These are phyloP conservation scores for Holothuria glaberrima DNA, from an alignment of 35 echinoderm and acorn worm species.

Conservation along the genomic window DNA sequence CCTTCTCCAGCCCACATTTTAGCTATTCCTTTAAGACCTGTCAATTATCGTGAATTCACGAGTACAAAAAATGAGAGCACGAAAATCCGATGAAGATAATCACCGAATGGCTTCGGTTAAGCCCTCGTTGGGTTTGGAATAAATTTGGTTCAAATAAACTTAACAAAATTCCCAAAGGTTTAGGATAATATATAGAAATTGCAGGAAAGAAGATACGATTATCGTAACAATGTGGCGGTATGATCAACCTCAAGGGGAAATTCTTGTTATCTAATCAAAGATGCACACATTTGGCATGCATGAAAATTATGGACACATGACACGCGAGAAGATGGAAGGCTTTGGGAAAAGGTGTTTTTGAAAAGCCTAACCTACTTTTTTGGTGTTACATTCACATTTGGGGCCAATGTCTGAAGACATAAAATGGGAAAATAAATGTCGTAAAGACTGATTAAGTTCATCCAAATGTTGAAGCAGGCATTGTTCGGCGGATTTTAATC, in stretches of 20 bases:
- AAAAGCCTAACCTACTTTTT: constrained; percentile 7
- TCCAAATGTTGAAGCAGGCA: too few species aligned
- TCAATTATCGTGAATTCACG: too few species aligned
- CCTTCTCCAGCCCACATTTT: too few species aligned
- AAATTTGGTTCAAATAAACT: constrained; percentile 41
- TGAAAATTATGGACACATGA: constrained; percentile 20
- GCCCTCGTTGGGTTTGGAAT: background rate
- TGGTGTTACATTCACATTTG: constrained; percentile 21
- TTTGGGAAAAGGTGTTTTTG: background rate
- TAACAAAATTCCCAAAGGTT: constrained; percentile 31
- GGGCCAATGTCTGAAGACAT: constrained; percentile 27
- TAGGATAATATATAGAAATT: constrained; percentile 10
- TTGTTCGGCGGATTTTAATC: too few species aligned
- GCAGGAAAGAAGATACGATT: constrained; percentile 30
- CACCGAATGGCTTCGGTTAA: too few species aligned
- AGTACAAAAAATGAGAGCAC: too few species aligned
- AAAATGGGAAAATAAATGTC: background rate
- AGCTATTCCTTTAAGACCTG: too few species aligned
- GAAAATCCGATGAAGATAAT: too few species aligned
- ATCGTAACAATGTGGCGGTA: constrained; percentile 25
- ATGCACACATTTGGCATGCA: constrained; percentile 18
- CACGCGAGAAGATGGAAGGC: background rate
- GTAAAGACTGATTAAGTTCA: too few species aligned
- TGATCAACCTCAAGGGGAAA: background rate
- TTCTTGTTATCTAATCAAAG: constrained; percentile 35